Conservation (phyloP, 2,113 vertebrate genomes). For the Asarcornis scutulata region DNA sequence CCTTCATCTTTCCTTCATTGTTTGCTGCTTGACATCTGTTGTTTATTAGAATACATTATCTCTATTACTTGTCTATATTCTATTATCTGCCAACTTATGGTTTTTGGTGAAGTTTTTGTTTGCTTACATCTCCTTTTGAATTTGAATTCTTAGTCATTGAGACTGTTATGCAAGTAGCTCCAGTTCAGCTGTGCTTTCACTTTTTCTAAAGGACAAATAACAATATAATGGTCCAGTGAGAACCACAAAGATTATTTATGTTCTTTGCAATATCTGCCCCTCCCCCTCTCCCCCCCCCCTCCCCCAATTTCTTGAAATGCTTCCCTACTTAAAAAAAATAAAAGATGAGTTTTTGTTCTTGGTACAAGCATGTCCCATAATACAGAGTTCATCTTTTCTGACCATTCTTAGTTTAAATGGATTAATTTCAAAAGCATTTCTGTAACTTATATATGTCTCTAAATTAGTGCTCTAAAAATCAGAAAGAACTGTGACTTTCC, state of each 20-base stretch:
- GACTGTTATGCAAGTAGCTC: background rate
- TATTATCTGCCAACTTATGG: background rate
- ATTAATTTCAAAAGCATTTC: background rate
- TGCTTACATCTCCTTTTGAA: background rate
- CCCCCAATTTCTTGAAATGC: background rate
- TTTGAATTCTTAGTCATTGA: background rate
- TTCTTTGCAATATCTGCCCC: background rate
- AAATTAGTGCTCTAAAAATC: background rate
- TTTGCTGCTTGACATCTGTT: background rate
- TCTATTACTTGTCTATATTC: background rate
- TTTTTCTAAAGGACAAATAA: background rate
- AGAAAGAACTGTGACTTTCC: background rate
- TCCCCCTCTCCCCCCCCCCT: too few relatives aligned
- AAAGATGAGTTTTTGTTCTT: background rate
- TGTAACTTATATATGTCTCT: background rate
- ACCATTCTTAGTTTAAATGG: background rate
- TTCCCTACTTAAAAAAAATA: background rate
- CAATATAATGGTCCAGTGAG: background rate
- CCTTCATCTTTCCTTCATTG: background rate
- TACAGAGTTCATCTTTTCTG: background rate
- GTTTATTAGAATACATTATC: background rate
- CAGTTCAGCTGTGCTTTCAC: background rate
- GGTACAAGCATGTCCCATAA: background rate
- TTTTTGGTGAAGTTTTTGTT: background rate
- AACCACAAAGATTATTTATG: background rate